phyloP scores from a whole-genome alignment of 1,140 invertebrate species.

The Hesperophylax magnus region DNA sequence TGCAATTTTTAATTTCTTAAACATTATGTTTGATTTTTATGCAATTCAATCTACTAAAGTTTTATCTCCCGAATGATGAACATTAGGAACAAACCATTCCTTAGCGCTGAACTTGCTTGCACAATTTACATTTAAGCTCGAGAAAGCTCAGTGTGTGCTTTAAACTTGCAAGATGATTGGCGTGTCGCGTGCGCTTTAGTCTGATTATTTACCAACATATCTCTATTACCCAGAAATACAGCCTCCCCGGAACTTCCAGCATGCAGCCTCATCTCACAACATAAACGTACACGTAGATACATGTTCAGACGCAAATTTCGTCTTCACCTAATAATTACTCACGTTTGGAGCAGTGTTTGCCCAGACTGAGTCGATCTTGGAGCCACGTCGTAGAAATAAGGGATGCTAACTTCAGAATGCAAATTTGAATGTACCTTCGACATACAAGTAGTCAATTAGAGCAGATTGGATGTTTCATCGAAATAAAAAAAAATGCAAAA shows the following conservation, averaged over 20 bases:
- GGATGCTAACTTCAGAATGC: not conserved
- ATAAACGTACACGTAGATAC: not conserved
- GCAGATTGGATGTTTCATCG: no score
- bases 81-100: not conserved
- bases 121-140: constrained; percentile 5
- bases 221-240: constrained; percentile 10
- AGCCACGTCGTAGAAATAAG: not conserved
- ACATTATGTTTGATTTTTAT: no score
- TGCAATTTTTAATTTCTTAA: no score
- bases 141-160: constrained; percentile 8
- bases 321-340: constrained; percentile 16
- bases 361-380: not conserved
- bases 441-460: no score
- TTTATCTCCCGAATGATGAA: not conserved
- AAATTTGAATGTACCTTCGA: no score
- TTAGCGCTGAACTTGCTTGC: not conserved
- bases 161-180: constrained; percentile 9
- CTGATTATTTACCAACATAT: constrained; percentile 27
- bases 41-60: no score
- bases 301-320: not conserved
- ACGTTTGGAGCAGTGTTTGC: constrained; percentile 20
- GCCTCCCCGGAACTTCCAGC: constrained; percentile 4
- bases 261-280: not conserved
- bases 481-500: no score
- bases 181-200: constrained; percentile 26